Percentiles rank a stretch among this genome's conserved stretches.
Evolutionary conservation across 1,140 invertebrate species (phyloP).

Genomic region (Teleopsis dalmanni): DNA sequence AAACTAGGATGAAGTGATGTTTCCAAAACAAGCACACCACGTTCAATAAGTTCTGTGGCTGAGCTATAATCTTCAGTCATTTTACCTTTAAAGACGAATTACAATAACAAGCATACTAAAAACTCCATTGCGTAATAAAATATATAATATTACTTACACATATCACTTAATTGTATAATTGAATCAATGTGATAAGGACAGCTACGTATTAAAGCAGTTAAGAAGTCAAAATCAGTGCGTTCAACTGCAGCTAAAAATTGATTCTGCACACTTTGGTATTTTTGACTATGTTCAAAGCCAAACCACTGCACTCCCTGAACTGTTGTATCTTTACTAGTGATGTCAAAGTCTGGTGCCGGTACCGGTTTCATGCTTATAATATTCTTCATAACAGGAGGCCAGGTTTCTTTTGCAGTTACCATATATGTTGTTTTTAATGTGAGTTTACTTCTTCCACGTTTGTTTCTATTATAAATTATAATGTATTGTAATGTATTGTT

Average conservation of each 20-base stretch:
- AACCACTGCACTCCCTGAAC: slow-evolving; percentile 57
- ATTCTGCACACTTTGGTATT: slow-evolving; percentile 69
- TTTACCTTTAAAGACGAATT: slow-evolving; percentile 18
- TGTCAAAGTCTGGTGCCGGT: slow-evolving; percentile 37
- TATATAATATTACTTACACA: slow-evolving; percentile 50
- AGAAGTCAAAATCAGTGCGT: slow-evolving; percentile 71
- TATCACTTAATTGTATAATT: slow-evolving; percentile 76
- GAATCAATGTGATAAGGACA: slow-evolving; percentile 77
- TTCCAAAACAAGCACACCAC: slow-evolving; percentile 70
- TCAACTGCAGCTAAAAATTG: slow-evolving; percentile 72
- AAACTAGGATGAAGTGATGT: slow-evolving; percentile 74
- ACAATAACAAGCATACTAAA: background rate
- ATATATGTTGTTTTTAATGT: slow-evolving; percentile 56
- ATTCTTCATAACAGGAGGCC: slow-evolving; percentile 59
- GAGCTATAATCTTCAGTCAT: slow-evolving; percentile 72
- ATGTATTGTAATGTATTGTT: background rate
- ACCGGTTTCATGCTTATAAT: slow-evolving; percentile 67
- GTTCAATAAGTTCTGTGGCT: slow-evolving; percentile 71
- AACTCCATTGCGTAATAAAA: background rate
- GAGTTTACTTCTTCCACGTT: slow-evolving; percentile 49
- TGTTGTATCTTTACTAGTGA: slow-evolving; percentile 4
- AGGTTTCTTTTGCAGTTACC: slow-evolving; percentile 59
- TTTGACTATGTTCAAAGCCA: slow-evolving; percentile 67
- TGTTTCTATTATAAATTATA: slow-evolving; percentile 47
- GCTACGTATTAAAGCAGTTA: slow-evolving; percentile 69